Evolutionary conservation across 2,113 vertebrate species (phyloP).

Genomic region (Aspiorhynchus laticeps): DNA sequence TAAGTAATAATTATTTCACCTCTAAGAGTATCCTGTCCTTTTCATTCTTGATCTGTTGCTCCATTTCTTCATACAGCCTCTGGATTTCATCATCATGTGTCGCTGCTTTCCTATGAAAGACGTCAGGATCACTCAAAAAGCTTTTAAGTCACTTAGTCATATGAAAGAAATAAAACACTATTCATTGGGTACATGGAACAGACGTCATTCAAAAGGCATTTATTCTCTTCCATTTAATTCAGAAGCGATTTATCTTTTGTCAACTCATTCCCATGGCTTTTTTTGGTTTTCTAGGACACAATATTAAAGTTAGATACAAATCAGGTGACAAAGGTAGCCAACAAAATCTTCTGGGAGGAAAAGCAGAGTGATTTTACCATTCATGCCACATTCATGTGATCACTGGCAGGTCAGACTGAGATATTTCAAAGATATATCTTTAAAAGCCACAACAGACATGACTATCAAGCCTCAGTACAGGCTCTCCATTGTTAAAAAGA

Average conservation of each 20-base stretch:
- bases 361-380: neutral
- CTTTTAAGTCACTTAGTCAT: neutral
- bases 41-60: slow-evolving; percentile 91
- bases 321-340: neutral
- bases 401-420: neutral
- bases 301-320: neutral
- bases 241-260: neutral
- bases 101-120: slow-evolving; percentile 80
- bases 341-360: too few relatives aligned
- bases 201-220: neutral
- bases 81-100: slow-evolving; percentile 89
- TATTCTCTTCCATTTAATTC: neutral
- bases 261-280: neutral
- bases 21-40: slow-evolving; percentile 87
- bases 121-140: neutral
- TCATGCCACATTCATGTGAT: neutral
- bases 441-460: neutral
- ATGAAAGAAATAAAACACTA: neutral
- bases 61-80: slow-evolving; percentile 93
- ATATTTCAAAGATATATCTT: neutral
- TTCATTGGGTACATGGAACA: neutral
- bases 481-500: neutral
- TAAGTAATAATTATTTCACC: slow-evolving; percentile 65
- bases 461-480: neutral
- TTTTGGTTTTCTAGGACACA: neutral